phyloP scores from a whole-genome alignment of 1,140 invertebrate species.

The Tetramorium simillimum region DNA sequence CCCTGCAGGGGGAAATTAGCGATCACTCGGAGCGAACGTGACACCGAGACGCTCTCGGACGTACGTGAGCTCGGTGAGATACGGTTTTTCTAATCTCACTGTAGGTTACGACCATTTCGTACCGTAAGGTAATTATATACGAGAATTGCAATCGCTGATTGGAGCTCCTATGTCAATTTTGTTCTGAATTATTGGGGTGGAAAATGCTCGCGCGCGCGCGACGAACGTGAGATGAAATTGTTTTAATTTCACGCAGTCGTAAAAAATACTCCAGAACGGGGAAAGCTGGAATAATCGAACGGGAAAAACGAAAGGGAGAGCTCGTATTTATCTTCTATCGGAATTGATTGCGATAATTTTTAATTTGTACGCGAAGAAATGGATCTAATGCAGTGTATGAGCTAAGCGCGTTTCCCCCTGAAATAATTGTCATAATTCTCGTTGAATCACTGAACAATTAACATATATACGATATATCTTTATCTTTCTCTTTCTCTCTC shows the following conservation, averaged over 20 bases:
- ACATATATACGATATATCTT: too few relatives aligned
- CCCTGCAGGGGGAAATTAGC: neutral
- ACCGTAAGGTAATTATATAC: neutral
- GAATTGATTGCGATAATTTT: neutral
- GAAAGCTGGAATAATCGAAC: neutral
- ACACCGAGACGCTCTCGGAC: neutral
- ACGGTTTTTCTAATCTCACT: neutral
- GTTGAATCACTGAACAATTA: conserved; percentile 8
- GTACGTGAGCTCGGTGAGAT: neutral
- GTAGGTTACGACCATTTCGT: neutral
- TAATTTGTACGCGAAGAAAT: neutral
- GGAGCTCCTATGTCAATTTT: neutral
- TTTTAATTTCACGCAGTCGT: neutral
- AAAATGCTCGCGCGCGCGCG: neutral
- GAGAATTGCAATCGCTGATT: neutral
- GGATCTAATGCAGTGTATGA: neutral
- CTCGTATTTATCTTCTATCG: neutral
- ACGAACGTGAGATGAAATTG: neutral
- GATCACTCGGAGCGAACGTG: neutral
- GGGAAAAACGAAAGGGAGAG: too few relatives aligned
- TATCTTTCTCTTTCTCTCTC: neutral
- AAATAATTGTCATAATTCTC: neutral
- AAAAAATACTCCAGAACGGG: neutral
- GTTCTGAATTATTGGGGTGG: neutral
- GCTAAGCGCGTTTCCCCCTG: neutral